Evolutionary conservation across 2,113 vertebrate genomes (phyloP), one percentile per base, ranked within the genome.

Genomic region (Amblyopsis rosae): DNA sequence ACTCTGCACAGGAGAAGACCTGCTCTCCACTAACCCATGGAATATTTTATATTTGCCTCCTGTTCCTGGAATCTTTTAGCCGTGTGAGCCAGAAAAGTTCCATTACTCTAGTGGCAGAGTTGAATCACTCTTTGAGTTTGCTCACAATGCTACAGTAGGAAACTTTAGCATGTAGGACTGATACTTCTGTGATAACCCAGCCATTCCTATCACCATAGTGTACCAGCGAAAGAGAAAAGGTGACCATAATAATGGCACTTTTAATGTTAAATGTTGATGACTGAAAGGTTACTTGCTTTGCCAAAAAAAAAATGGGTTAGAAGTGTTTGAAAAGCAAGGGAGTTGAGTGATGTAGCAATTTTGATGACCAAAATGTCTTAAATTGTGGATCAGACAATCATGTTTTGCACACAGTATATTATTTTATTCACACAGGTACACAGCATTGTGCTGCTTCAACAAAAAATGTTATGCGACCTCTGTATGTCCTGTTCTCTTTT

Each of bases 371-470:
- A 81, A 73, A 45, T 56, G 17, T 75, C 70, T 82, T 73, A 48
- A 35, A 50, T 75, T 64, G n/a, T 76, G 70, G 62, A 76, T 56
- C 55, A 59, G 72, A 84, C 79, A 83, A 86, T 87, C 80, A 55
- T 51, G 41, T 84, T 86, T 87, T 88, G 79, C 87, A 88, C 86
- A 85, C 70, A 32, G 19, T 7, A 10, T 56, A 12, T 12, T 26
- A 12, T 12, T 58, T 53, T 53, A 35, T 17, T 68, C 67, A 71
- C 67, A 71, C 3, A 67, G 62, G 68, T 75, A 67, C 67, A 32
- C 45, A 15, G 26, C 49, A 59, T 16, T 9, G 56, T 66, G 62
- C 70, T 54, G 41, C 33, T 65, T 12, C 15, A 48, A 60, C 15
- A 70, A 19, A 50, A 41, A 63, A 69, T 2, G n/a, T 80, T 73